Evolutionary conservation across 2,113 vertebrate species (phyloP).

Genomic region (Pristiophorus japonicus): DNA sequence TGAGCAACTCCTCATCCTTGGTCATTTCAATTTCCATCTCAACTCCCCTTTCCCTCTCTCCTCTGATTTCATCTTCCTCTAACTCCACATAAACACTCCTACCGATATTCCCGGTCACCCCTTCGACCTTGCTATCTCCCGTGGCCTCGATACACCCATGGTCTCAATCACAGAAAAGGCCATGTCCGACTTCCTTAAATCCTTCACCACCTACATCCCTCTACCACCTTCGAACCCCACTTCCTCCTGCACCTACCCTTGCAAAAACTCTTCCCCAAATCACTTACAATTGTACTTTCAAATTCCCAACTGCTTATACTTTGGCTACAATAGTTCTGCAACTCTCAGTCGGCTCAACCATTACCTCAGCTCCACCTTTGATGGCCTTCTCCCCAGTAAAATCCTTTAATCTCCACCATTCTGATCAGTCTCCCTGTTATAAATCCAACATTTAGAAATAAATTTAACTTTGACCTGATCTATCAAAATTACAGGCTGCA

Average conservation of each 20-base stretch:
- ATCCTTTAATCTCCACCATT: not conserved
- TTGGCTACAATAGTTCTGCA: not conserved
- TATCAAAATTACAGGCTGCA: not conserved
- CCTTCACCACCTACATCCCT: not conserved
- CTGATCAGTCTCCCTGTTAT: not conserved
- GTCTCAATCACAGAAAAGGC: not conserved
- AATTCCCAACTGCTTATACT: not conserved
- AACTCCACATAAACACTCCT: no score
- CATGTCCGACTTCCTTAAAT: not conserved
- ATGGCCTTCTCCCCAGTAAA: not conserved
- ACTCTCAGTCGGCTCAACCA: not conserved
- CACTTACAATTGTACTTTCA: not conserved
- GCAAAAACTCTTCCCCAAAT: not conserved
- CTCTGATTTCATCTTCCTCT: not conserved
- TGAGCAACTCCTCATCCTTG: not conserved
- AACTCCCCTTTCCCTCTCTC: not conserved
- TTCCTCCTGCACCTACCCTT: not conserved
- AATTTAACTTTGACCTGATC: not conserved
- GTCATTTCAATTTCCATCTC: not conserved
- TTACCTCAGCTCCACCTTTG: not conserved
- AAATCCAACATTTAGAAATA: not conserved
- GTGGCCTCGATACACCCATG: not conserved
- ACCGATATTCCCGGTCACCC: not conserved
- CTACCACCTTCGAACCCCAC: not conserved
- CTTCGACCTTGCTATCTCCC: not conserved